Conservation (phyloP, 2,113 vertebrate species). For the Aix galericulata region DNA sequence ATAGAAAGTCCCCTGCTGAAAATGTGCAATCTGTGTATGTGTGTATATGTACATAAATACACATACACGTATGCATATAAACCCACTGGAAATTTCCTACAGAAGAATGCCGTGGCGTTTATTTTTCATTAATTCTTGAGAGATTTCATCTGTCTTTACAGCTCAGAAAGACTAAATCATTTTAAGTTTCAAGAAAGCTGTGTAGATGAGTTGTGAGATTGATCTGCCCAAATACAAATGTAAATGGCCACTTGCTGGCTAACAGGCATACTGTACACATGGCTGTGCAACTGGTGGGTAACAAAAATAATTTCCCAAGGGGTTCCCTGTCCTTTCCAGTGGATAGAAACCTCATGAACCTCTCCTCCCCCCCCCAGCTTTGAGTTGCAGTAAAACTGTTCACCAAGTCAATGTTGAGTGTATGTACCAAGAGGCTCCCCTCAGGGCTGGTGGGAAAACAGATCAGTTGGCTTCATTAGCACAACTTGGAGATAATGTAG, state of each 20-base stretch:
- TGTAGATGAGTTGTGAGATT: background rate
- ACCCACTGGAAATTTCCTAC: background rate
- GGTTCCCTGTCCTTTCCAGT: background rate
- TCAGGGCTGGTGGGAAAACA: background rate
- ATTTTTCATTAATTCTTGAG: slow-evolving; percentile 10
- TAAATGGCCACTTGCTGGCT: background rate
- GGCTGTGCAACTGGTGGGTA: background rate
- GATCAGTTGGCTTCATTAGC: background rate
- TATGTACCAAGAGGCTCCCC: background rate
- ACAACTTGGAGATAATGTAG: background rate
- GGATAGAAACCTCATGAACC: background rate
- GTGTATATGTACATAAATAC: background rate
- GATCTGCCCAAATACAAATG: background rate
- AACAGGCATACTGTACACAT: background rate
- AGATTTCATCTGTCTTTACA: background rate
- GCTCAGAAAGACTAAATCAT: background rate
- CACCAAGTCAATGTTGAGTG: background rate
- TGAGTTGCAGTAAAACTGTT: background rate
- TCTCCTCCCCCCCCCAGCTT: background rate
- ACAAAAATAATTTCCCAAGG: background rate
- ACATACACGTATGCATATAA: background rate
- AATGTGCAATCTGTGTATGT: background rate
- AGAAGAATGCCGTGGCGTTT: background rate
- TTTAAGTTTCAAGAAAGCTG: background rate
- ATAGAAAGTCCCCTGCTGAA: slow-evolving; percentile 46